Conservation (phyloP, 2,888 invertebrate genomes). For the Pammene fasciana region DNA sequence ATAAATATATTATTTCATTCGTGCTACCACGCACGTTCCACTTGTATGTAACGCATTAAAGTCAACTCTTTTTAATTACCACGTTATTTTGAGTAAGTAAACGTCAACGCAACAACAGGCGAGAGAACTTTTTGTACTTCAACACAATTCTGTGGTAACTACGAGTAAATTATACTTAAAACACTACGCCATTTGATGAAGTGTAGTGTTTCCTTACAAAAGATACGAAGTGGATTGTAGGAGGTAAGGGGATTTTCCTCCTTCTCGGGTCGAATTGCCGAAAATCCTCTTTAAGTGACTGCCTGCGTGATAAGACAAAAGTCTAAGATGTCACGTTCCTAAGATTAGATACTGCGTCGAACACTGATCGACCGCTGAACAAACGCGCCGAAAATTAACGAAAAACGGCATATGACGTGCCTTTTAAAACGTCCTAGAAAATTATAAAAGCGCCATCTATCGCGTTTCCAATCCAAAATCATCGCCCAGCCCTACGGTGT, state of each 20-base stretch:
- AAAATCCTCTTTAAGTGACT: slow-evolving; percentile 24
- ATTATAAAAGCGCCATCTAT: too few relatives aligned
- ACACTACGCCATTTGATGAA: too few relatives aligned
- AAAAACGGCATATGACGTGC: neutral
- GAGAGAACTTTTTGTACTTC: too few relatives aligned
- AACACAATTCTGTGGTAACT: neutral
- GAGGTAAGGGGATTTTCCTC: slow-evolving; percentile 19
- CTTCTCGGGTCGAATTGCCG: slow-evolving; percentile 27
- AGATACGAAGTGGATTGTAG: neutral
- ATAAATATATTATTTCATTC: too few relatives aligned
- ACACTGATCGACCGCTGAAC: neutral
- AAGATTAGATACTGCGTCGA: slow-evolving; percentile 2
- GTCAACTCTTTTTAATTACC: too few relatives aligned
- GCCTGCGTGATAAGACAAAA: slow-evolving; percentile 14
- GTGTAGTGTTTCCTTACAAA: neutral
- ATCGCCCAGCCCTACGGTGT: too few relatives aligned
- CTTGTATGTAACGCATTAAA: too few relatives aligned
- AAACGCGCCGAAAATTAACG: neutral
- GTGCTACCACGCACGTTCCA: too few relatives aligned
- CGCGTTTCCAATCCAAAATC: too few relatives aligned
- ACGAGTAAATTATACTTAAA: neutral
- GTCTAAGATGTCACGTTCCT: slow-evolving; percentile 29
- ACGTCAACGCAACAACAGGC: too few relatives aligned
- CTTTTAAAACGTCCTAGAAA: too few relatives aligned
- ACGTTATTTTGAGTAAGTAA: too few relatives aligned